Conservation (phyloP, 2,797 vertebrate species). For the Xiphorhynchus erythropygius region DNA sequence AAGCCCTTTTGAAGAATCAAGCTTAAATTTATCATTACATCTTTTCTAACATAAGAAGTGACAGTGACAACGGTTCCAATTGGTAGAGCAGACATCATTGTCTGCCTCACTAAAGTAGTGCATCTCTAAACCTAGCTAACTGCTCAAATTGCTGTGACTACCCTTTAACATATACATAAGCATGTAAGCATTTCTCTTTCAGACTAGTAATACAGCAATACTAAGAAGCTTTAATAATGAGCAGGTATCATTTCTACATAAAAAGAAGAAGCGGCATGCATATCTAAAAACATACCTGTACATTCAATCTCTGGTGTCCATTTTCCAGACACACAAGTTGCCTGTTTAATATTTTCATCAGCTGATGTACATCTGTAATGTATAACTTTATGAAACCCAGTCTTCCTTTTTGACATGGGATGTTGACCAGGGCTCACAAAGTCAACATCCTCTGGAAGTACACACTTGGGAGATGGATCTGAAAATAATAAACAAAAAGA, state of each 20-base stretch:
- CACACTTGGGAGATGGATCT: slow-evolving; percentile 26
- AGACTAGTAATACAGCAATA: background rate
- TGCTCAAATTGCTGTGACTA: background rate
- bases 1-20: background rate
- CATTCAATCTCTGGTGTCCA: slow-evolving; percentile 68
- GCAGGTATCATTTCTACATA: background rate
- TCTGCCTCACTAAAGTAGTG: background rate
- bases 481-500: background rate
- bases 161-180: background rate
- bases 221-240: background rate
- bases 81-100: background rate
- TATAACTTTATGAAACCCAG: background rate
- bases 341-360: background rate
- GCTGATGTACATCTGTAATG: background rate
- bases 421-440: rapidly evolving
- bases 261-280: background rate
- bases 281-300: background rate
- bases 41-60: background rate
- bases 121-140: background rate
- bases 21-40: background rate
- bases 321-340: slow-evolving; percentile 58
- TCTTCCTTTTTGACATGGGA: rapidly evolving
- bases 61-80: background rate
- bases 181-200: background rate
- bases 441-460: rapidly evolving